Evolutionary conservation across 2,888 invertebrate genomes (phyloP), one percentile per base, ranked within the genome.

Genomic region (Catocala nupta): DNA sequence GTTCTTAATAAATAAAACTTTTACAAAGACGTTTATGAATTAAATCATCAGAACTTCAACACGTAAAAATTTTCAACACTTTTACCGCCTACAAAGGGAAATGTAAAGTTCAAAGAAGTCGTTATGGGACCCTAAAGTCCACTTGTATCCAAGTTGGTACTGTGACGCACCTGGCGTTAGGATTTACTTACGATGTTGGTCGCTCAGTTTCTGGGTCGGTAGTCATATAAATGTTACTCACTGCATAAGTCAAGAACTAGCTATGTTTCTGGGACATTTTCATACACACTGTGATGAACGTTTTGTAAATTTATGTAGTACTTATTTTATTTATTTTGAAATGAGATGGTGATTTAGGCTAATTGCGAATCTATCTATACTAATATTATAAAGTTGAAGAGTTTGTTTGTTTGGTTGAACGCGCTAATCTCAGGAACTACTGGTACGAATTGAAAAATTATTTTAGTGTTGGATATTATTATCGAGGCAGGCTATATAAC

Each of bases 41-140:
- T 33, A 49, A 56, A 47, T 56, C 45, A 0, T 10, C 11, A 44
- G n/a, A 49, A 50, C 51, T 73, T 61, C 47, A 8, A 44, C 13
- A 6, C 33, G 10, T 39, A 63, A 60, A 53, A 45, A 34, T 48
- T 48, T 49, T 44, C 53, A 62, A 42, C 56, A 63, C 54, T 64
- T 69, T 65, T 71, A 65, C 71, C 69, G 52, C 54, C 53, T 59
- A 62, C 61, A 43, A 66, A 65, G 44, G 63, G 57, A 70, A 75
- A 71, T 63, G 57, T 53, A 53, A 65, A 67, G 74, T 76, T 72
- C 63, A 62, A 72, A 71, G 65, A 68, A 67, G 75, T 75, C 77
- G 69, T 77, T 72, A 77, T 63, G 65, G 47, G 54, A 55, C 75
- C 75, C 75, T 65, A 77, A 73, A 73, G 77, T 73, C 68, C 60